phyloP scores from a whole-genome alignment of 2,888 invertebrate genomes.

The Thymelicus acteon region DNA sequence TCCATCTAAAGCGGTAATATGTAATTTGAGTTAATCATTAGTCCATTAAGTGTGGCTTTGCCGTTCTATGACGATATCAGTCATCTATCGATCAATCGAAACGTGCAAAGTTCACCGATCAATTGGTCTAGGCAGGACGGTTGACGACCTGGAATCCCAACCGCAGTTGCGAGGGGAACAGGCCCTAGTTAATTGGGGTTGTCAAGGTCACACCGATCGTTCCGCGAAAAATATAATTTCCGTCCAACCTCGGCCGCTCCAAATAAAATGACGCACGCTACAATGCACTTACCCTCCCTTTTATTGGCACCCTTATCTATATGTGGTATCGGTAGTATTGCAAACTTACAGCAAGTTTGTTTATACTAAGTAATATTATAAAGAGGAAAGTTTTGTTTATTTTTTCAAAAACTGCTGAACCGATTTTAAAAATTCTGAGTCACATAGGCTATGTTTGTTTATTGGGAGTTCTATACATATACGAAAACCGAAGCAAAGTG shows the following conservation, averaged over 20 bases:
- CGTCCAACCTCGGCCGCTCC: conserved; percentile 11
- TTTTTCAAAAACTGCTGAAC: no score
- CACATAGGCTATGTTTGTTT: no score
- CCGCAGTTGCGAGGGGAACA: conserved; percentile 31
- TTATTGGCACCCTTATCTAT: conserved; percentile 13
- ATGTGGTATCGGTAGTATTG: neutral
- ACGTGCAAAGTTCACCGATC: conserved; percentile 20
- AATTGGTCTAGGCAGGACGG: conserved; percentile 12
- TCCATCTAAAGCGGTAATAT: no score
- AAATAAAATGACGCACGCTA: conserved; percentile 13
- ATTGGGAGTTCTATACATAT: no score
- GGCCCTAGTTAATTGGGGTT: conserved; percentile 31
- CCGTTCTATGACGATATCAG: neutral
- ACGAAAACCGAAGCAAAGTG: no score
- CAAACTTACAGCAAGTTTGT: neutral
- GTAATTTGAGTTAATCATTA: no score
- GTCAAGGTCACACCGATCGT: conserved; percentile 23
- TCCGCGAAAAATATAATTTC: conserved; percentile 34
- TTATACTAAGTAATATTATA: no score
- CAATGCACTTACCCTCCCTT: conserved; percentile 18
- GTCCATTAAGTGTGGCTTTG: neutral
- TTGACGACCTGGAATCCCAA: conserved; percentile 12
- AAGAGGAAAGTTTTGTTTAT: no score
- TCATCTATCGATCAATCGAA: conserved; percentile 22
- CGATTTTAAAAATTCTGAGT: no score